Evolutionary conservation across 2,888 invertebrate species (phyloP).

Genomic region (Hydraecia micacea): DNA sequence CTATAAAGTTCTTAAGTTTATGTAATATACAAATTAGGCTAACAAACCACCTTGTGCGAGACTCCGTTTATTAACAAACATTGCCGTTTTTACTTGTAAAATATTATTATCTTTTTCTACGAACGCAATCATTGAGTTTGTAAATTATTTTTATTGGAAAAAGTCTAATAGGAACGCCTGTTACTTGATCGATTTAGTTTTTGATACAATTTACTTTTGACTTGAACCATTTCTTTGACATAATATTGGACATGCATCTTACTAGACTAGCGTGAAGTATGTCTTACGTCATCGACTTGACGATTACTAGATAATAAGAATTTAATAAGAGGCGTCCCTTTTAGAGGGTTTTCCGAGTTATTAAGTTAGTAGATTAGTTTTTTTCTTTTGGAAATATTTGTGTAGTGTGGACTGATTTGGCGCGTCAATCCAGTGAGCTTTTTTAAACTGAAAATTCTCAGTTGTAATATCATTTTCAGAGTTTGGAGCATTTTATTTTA

Average conservation of each 20-base stretch:
- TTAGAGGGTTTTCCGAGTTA: conserved; percentile 75
- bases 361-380: conserved; percentile 78
- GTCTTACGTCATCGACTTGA: conserved; percentile 47
- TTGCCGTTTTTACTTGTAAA: conserved; percentile 82
- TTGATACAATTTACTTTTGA: conserved; percentile 62
- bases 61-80: conserved; percentile 68
- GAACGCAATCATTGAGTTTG: conserved; percentile 88
- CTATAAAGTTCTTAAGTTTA: conserved; percentile 58
- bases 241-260: conserved; percentile 46
- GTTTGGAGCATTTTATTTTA: conserved; percentile 54
- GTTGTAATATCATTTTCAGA: conserved; percentile 71
- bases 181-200: conserved; percentile 61
- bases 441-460: conserved; percentile 73
- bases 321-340: conserved; percentile 71
- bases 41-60: conserved; percentile 52
- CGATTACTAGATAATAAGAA: conserved; percentile 60
- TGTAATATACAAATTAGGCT: conserved; percentile 64
- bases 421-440: conserved; percentile 70
- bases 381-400: conserved; percentile 82
- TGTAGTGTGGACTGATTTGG: conserved; percentile 74
- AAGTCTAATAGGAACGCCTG: conserved; percentile 76
- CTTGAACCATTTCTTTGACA: conserved; percentile 51
- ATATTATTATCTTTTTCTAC: conserved; percentile 84
- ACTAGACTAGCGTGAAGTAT: conserved; percentile 25
- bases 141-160: conserved; percentile 82